Conservation (phyloP, 2,888 invertebrate species). For the Ophraella communa region DNA sequence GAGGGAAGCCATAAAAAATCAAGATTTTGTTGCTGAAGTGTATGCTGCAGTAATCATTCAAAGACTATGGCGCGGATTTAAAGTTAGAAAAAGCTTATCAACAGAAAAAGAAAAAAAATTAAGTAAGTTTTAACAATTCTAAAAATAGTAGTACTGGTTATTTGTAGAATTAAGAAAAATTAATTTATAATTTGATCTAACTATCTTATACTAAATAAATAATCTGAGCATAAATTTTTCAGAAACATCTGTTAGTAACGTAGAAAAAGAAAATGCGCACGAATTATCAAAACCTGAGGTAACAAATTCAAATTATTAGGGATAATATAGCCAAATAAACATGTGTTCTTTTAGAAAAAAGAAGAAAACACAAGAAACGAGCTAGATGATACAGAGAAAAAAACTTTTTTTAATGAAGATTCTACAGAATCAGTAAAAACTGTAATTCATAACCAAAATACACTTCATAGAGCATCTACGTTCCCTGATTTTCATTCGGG, state of each 20-base stretch:
- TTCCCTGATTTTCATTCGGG: neutral
- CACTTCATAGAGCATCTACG: neutral
- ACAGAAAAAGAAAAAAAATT: neutral
- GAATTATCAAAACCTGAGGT: neutral
- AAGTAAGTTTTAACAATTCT: neutral
- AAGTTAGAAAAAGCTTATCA: slow-evolving; percentile 2
- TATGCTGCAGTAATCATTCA: slow-evolving; percentile 36
- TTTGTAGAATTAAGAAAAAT: no score
- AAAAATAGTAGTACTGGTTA: neutral
- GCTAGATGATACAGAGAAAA: neutral
- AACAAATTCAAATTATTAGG: neutral
- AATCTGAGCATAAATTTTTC: neutral
- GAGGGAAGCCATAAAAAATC: neutral
- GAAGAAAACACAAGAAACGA: slow-evolving; percentile 33
- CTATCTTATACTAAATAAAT: no score
- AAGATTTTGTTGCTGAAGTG: neutral
- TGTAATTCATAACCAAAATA: slow-evolving; percentile 39
- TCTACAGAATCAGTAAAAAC: slow-evolving; percentile 48
- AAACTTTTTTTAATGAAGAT: slow-evolving; percentile 42
- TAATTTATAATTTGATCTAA: no score
- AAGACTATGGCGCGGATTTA: slow-evolving; percentile 37
- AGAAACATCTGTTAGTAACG: neutral
- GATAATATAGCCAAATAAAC: neutral
- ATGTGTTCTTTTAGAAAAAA: neutral
- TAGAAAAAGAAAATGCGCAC: neutral